These are phyloP conservation scores for Phrynocephalus versicolor DNA, from an alignment of 2,113 vertebrate genomes.

Conservation along the genomic window DNA sequence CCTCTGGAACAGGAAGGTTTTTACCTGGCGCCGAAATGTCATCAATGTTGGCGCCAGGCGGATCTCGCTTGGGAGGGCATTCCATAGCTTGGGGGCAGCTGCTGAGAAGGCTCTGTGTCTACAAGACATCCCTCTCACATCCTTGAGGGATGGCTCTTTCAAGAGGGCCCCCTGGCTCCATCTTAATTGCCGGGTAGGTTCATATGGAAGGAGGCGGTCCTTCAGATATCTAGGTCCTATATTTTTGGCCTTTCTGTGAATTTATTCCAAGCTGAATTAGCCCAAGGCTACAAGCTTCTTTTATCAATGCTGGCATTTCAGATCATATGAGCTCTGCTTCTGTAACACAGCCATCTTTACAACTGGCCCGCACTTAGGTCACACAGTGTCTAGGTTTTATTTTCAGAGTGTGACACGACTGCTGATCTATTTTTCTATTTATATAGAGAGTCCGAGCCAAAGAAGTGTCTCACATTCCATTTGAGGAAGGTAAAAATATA, in stretches of 20 bases:
- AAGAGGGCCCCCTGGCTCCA: no score
- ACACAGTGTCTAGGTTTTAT: slow-evolving; percentile 6
- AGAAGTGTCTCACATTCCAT: slow-evolving; percentile 54
- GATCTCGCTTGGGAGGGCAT: no score
- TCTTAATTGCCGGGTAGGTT: no score
- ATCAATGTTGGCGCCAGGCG: no score
- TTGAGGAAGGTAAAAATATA: slow-evolving; percentile 54
- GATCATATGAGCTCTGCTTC: background rate
- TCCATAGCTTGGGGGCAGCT: no score
- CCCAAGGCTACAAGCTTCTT: background rate
- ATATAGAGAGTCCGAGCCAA: slow-evolving; percentile 34
- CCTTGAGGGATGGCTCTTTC: no score
- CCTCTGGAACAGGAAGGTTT: no score
- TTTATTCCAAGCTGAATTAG: background rate
- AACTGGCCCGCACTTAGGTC: background rate
- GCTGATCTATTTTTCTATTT: slow-evolving; percentile 62
- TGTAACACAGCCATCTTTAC: slow-evolving; percentile 22
- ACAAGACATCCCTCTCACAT: no score
- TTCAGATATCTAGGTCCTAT: no score
- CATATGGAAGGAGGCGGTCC: no score
- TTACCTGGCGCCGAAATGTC: no score
- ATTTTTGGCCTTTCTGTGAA: background rate
- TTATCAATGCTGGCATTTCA: background rate
- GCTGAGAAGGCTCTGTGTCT: no score
- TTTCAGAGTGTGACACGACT: slow-evolving; percentile 28